Base-by-base conservation (phyloP, 2,797 vertebrate genomes). In the Diceros bicornis region DNA sequence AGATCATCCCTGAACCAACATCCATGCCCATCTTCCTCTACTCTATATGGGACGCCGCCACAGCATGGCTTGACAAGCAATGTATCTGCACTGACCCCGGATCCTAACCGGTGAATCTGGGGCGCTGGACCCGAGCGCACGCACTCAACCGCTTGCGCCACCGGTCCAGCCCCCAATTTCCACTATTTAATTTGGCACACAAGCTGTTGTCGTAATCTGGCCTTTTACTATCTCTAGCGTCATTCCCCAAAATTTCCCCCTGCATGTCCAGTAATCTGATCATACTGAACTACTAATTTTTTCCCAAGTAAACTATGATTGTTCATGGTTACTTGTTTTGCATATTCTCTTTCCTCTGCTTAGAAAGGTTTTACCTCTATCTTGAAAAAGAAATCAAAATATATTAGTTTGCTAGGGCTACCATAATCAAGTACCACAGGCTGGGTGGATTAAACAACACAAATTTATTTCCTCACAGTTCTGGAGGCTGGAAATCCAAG, bases 291-390 rank as follows among this genome's bases (percentile, higher is more conserved):
- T 52, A 27, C 34, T 89, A 34, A 50, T 3, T 29, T 18, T 32
- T 93, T 92, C 29, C 25, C 79, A 62, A 74, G 50, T 44, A 93
- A 92, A 14, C n/a, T 32, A 37, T 44, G 8, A 37, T 79, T 44
- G 37, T 66, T 41, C 50, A 32, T 7, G 8, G n/a, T 41, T 64
- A 50, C 37, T 87, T 66, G 16, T 66, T 74, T 68, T 86, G 34
- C 34, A 71, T 61, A 37, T 13, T 87, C 32, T 93, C 75, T 93
- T 82, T 25, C 34, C 34, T 86, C 57, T 95, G 85, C 79, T 89
- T 68, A 62, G 68, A 69, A 90, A n/a, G 32, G 23, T 82, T 37
- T 93, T 57, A 41, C 25, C 23, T 91, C 37, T 59, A 86, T 32
- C 41, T 61, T 90, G 50, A 69, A 69, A 90, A 78, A 81, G 2